These are phyloP conservation scores for Rhagium mordax DNA, from an alignment of 2,888 invertebrate genomes.

Conservation along the genomic window DNA sequence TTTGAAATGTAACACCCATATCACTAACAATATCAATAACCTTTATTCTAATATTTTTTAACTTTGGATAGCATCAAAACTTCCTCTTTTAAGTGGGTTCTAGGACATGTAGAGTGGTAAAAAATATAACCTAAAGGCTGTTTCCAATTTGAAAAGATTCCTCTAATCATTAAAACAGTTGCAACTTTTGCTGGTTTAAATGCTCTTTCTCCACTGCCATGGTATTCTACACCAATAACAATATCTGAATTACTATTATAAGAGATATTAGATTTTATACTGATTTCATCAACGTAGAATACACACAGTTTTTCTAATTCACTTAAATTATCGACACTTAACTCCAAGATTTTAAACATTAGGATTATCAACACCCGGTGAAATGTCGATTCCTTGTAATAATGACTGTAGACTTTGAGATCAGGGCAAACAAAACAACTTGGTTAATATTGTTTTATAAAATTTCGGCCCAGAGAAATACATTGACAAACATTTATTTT, in stretches of 20 bases:
- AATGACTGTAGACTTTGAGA: background rate
- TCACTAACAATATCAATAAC: background rate
- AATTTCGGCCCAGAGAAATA: conserved; percentile 18
- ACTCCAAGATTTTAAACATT: conserved; percentile 11
- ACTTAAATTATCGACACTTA: background rate
- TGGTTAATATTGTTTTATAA: conserved; percentile 17
- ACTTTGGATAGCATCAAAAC: background rate
- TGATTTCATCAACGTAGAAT: background rate
- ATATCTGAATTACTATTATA: background rate
- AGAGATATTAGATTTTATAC: background rate
- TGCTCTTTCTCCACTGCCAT: background rate
- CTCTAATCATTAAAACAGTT: background rate
- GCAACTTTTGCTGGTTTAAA: background rate
- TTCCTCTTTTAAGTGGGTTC: background rate
- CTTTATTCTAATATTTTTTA: background rate
- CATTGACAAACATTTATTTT: conserved; percentile 3
- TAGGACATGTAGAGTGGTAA: background rate
- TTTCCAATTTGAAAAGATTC: background rate
- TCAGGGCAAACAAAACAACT: conserved; percentile 14
- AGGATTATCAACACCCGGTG: conserved; percentile 9
- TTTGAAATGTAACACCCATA: no score
- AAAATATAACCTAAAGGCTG: background rate
- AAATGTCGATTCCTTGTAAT: conserved; percentile 14
- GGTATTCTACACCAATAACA: background rate
- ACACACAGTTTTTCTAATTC: conserved; percentile 11